Conservation (phyloP, 2,113 vertebrate genomes). For the Carlito syrichta region DNA sequence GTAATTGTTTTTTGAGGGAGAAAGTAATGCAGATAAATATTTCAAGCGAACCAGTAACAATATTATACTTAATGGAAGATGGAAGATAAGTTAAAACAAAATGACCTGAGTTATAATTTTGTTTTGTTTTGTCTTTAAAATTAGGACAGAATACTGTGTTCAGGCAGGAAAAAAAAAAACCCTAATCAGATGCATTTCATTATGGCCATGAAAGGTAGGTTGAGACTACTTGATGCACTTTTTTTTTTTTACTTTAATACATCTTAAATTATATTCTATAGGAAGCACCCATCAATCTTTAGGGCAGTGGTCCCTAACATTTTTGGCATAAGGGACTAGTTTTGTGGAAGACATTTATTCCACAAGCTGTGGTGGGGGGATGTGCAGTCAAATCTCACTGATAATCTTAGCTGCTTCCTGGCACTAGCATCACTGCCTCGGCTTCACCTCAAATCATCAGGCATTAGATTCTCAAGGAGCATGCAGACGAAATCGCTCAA, state of each 20-base stretch:
- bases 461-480: no score
- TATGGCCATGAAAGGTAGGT: background rate
- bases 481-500: no score
- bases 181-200: background rate
- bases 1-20: background rate
- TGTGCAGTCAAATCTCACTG: no score
- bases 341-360: no score
- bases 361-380: no score
- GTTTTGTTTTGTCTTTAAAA: background rate
- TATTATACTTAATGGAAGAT: background rate
- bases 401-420: no score
- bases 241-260: background rate
- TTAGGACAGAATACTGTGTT: background rate
- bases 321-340: no score
- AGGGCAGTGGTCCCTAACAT: no score
- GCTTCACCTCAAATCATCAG: no score
- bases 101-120: background rate
- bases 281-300: background rate
- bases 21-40: background rate
- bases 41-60: background rate
- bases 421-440: no score
- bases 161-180: background rate
- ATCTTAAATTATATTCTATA: background rate
- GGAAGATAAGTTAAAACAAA: background rate
- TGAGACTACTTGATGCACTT: background rate